Conservation (phyloP, 2,113 vertebrate species). For the Channa maculata region DNA sequence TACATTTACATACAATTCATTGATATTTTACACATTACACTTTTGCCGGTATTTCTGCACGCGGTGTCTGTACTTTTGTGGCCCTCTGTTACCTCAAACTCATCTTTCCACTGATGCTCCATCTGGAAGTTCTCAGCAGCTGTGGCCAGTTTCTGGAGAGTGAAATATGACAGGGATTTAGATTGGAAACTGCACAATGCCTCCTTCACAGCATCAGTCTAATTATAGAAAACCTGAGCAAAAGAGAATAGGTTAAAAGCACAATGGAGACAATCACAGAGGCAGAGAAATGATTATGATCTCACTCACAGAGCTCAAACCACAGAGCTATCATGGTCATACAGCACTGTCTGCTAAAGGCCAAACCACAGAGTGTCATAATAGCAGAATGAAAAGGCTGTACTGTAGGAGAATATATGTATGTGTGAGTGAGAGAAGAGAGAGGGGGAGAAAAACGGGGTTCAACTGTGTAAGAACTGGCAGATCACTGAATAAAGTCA, state of each 20-base stretch:
- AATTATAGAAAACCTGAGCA: slow-evolving; percentile 47
- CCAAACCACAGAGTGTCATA: slow-evolving; percentile 33
- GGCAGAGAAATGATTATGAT: slow-evolving; percentile 37
- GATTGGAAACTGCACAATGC: slow-evolving; percentile 19
- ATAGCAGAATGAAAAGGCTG: slow-evolving; percentile 64
- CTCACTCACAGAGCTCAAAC: slow-evolving; percentile 41
- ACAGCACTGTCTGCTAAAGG: slow-evolving; percentile 53
- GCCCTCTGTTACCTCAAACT: slow-evolving; percentile 88
- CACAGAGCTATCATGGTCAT: slow-evolving; percentile 28
- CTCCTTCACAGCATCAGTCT: slow-evolving; percentile 19
- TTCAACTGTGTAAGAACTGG: slow-evolving; percentile 18
- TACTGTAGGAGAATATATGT: background rate
- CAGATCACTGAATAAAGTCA: slow-evolving; percentile 52
- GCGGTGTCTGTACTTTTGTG: slow-evolving; percentile 7
- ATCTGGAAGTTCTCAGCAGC: slow-evolving; percentile 93
- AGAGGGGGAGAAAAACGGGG: background rate
- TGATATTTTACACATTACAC: no score
- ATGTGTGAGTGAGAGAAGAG: slow-evolving; percentile 7
- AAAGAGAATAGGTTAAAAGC: slow-evolving; percentile 30
- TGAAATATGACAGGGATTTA: slow-evolving; percentile 59
- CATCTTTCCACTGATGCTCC: slow-evolving; percentile 92
- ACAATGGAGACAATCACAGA: slow-evolving; percentile 4
- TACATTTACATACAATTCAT: no score
- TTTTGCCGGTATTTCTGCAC: background rate
- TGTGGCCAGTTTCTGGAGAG: slow-evolving; percentile 90